Evolutionary conservation across 1,140 invertebrate genomes (phyloP).

Genomic region (Apis laboriosa): DNA sequence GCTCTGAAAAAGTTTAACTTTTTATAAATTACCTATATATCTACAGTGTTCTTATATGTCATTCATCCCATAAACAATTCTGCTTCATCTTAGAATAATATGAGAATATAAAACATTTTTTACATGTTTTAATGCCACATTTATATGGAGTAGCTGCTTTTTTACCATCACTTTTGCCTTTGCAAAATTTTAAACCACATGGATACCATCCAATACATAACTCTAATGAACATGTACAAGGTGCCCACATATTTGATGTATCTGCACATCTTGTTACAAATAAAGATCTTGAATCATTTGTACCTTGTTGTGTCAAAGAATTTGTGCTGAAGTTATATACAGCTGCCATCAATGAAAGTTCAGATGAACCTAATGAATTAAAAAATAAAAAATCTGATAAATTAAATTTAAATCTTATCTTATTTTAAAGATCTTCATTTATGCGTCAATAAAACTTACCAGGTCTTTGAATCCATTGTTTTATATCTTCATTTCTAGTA

Average conservation of each 20-base stretch:
- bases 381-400: neutral
- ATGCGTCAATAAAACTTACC: slow-evolving; percentile 81
- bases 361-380: slow-evolving; percentile 82
- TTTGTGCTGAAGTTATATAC: slow-evolving; percentile 82
- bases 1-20: slow-evolving; percentile 8
- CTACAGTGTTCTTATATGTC: slow-evolving; percentile 78
- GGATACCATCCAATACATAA: slow-evolving; percentile 93
- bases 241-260: slow-evolving; percentile 84
- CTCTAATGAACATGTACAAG: slow-evolving; percentile 90
- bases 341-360: slow-evolving; percentile 81
- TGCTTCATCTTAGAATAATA: slow-evolving; percentile 92
- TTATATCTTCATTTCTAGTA: slow-evolving; percentile 88
- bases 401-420: slow-evolving; percentile 8
- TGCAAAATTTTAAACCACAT: slow-evolving; percentile 96
- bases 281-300: slow-evolving; percentile 68
- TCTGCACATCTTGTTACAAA: slow-evolving; percentile 83
- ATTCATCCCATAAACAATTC: slow-evolving; percentile 94
- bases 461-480: slow-evolving; percentile 87
- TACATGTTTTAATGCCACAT: slow-evolving; percentile 97
- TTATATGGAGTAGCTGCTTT: slow-evolving; percentile 86
- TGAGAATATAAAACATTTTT: slow-evolving; percentile 92
- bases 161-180: slow-evolving; percentile 85
- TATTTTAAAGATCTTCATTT: slow-evolving; percentile 16
- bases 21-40: slow-evolving; percentile 30
- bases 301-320: slow-evolving; percentile 66